Evolutionary conservation across 2,797 vertebrate species (phyloP).

Genomic region (Dicrostonyx torquatus): DNA sequence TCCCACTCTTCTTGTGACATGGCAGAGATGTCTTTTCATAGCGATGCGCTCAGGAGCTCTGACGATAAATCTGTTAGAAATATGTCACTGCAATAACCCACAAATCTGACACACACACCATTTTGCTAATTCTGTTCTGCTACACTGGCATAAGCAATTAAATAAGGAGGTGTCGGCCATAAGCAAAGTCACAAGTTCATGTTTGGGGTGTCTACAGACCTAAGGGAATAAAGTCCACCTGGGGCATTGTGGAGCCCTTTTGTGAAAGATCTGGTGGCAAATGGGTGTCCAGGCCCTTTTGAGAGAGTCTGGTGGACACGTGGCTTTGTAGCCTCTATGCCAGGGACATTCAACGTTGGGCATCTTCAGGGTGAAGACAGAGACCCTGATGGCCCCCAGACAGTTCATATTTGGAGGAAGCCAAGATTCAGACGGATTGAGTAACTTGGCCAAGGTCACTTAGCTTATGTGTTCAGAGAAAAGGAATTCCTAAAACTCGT

Average conservation of each 20-base stretch:
- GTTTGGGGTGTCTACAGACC: not conserved
- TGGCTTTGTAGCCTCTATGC: not conserved
- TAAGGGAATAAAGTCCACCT: not conserved
- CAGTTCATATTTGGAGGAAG: constrained; percentile 25
- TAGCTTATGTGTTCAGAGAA: not conserved
- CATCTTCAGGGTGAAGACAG: constrained; percentile 13
- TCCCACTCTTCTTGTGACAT: not conserved
- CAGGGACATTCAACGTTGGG: not conserved
- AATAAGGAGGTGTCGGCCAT: not conserved
- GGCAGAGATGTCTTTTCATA: not conserved
- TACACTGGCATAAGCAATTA: not conserved
- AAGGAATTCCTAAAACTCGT: not conserved
- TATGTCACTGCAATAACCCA: not conserved
- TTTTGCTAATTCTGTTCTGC: not conserved
- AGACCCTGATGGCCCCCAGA: not conserved
- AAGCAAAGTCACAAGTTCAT: not conserved
- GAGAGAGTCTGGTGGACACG: not conserved
- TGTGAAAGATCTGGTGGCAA: not conserved
- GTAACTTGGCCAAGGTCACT: not conserved
- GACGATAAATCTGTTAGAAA: not conserved
- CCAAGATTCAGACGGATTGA: not conserved
- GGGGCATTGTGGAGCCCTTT: not conserved
- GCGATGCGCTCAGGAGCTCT: not conserved
- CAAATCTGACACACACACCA: not conserved
- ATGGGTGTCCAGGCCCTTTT: not conserved